Conservation (phyloP, 2,797 vertebrate species). For the Argyrosomus regius region DNA sequence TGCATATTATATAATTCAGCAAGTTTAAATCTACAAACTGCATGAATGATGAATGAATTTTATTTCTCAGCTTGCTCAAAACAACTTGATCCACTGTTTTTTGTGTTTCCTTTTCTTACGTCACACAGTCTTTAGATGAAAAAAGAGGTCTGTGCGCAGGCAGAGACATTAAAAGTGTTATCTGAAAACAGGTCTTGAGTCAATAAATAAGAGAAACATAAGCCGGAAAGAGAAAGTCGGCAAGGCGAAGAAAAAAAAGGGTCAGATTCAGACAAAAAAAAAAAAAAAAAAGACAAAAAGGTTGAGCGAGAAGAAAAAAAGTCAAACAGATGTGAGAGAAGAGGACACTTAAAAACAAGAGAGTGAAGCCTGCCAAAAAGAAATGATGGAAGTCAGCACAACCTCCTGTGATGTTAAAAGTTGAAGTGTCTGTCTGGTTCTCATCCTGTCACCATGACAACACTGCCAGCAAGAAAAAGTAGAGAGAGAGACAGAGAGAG, state of each 20-base stretch:
- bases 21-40: background rate
- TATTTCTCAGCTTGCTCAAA: background rate
- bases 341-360: slow-evolving; percentile 8
- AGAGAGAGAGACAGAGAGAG: background rate
- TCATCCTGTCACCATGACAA: slow-evolving; percentile 76
- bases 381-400: slow-evolving; percentile 32
- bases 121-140: background rate
- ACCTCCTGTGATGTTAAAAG: slow-evolving; percentile 61
- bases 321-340: slow-evolving; percentile 26
- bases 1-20: background rate
- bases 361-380: slow-evolving; percentile 34
- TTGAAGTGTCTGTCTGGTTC: slow-evolving; percentile 65
- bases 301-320: background rate
- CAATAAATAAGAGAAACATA: background rate
- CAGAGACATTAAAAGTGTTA: background rate
- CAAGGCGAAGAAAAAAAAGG: background rate
- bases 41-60: background rate
- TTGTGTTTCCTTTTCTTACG: background rate
- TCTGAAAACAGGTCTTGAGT: slow-evolving; percentile 1
- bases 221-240: background rate
- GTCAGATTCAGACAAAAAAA: background rate
- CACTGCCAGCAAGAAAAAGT: slow-evolving; percentile 44
- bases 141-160: background rate
- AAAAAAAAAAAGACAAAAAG: background rate
- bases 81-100: background rate